Evolutionary conservation across 2,888 invertebrate genomes (phyloP).

Genomic region (Melieria crassipennis): DNA sequence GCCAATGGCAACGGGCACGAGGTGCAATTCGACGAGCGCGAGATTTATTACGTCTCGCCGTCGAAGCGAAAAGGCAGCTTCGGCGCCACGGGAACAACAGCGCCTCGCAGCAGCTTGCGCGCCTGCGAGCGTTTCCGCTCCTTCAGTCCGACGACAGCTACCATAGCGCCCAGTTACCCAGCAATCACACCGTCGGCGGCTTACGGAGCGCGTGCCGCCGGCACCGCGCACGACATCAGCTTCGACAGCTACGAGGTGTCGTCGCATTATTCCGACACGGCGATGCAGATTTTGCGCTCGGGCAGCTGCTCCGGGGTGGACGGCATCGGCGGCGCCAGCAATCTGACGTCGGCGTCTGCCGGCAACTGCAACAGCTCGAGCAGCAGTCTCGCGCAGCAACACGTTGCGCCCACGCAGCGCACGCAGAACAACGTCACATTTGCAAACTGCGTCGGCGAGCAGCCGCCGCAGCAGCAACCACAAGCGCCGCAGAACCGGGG

Average conservation of each 20-base stretch:
- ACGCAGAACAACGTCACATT: slow-evolving; percentile 59
- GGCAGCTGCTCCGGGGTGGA: slow-evolving; percentile 49
- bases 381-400: slow-evolving; percentile 38
- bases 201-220: slow-evolving; percentile 45
- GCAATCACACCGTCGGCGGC: slow-evolving; percentile 49
- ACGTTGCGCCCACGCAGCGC: slow-evolving; percentile 37
- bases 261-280: slow-evolving; percentile 56
- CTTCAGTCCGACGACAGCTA: slow-evolving; percentile 42
- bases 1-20: slow-evolving; percentile 41
- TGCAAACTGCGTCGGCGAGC: slow-evolving; percentile 56
- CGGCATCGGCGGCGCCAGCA: slow-evolving; percentile 44
- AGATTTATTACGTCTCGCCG: slow-evolving; percentile 63
- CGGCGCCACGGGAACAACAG: slow-evolving; percentile 2
- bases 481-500: slow-evolving; percentile 52
- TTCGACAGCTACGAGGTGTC: slow-evolving; percentile 54
- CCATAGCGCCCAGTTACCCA: slow-evolving; percentile 50
- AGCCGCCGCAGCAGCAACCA: slow-evolving; percentile 27
- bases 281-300: slow-evolving; percentile 51
- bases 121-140: slow-evolving; percentile 43
- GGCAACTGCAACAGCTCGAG: slow-evolving; percentile 45
- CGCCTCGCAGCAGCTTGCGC: slow-evolving; percentile 41
- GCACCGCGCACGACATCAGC: slow-evolving; percentile 48
- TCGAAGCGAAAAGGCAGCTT: slow-evolving; percentile 59
- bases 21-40: slow-evolving; percentile 59
- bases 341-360: slow-evolving; percentile 41